Evolutionary conservation across 2,888 invertebrate genomes (phyloP), one percentile per base, ranked within the genome.

Genomic region (Hydrotaea diabolus): DNA sequence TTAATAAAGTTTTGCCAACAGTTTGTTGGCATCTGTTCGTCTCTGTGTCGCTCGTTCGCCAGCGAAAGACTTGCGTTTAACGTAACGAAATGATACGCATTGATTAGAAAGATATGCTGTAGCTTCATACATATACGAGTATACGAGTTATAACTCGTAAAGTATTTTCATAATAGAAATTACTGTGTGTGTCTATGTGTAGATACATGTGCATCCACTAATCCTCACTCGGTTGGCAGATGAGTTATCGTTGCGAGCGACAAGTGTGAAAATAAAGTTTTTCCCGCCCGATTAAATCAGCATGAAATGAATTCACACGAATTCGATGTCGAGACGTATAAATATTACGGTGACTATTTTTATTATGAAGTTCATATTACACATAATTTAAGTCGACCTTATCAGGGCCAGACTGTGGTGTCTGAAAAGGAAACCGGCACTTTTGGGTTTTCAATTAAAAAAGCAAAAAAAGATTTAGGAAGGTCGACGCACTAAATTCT

Each of bases 181-280:
- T 9, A 21, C 3, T 21, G 13, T 21, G 17, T 11, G 19, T 55
- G 55, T 55, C 5, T 21, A 21, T 55, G 15, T 21, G 21, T 4
- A 39, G n/a, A 39, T 53, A 53, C 26, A 9, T 31, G 4, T 36
- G 23, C 46, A 49, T 49, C 2, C n/a, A 13, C 49, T n/a, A n/a
- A 13, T 49, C 2, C 31, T 31, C 31, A 31, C 15, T n/a, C 39
- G 11, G 62, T 49, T 39, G 39, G 11, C 2, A 17, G n/a, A 64
- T 76, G 55, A 77, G 23, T 26, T n/a, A 69, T 57, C 43, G 8
- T 11, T 57, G 55, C 5, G 43, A 69, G 77, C 74, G 26, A 66
- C 53, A 80, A 80, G 72, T 77, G 74, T 80, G 80, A 80, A 80
- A 71, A 80, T 75, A 46, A 26, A 64, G 17, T 66, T 72, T 73